Conservation (phyloP, 2,888 invertebrate species). For the Lasioglossum calceatum region DNA sequence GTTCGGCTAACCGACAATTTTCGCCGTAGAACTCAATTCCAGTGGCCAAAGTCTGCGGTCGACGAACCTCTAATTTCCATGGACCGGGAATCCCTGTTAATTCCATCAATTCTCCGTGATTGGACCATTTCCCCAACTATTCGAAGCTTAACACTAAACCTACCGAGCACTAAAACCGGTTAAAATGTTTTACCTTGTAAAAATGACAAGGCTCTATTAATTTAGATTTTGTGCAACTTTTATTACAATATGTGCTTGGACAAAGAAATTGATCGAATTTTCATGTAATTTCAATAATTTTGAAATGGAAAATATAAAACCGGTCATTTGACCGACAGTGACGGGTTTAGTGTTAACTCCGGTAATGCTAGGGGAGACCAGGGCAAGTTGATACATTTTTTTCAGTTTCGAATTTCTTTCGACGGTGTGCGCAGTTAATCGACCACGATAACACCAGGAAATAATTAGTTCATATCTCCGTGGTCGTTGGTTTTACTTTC, state of each 20-base stretch:
- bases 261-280: too few relatives aligned
- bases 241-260: too few relatives aligned
- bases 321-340: too few relatives aligned
- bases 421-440: not conserved
- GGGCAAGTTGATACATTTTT: too few relatives aligned
- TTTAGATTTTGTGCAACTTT: too few relatives aligned
- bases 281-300: too few relatives aligned
- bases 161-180: too few relatives aligned
- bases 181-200: too few relatives aligned
- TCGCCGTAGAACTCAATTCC: not conserved
- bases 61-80: slow-evolving; percentile 15
- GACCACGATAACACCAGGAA: not conserved
- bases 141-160: not conserved
- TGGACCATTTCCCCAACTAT: not conserved
- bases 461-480: not conserved
- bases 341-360: too few relatives aligned
- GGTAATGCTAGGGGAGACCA: not conserved
- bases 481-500: slow-evolving; percentile 34
- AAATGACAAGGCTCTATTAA: too few relatives aligned
- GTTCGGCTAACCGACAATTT: slow-evolving; percentile 11
- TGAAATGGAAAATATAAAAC: too few relatives aligned
- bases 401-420: not conserved
- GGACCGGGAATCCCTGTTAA: not conserved
- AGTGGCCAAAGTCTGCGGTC: not conserved
- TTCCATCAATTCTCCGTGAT: not conserved